Evolutionary conservation across 2,888 invertebrate species (phyloP).

Genomic region (Ypsolopha sequella): DNA sequence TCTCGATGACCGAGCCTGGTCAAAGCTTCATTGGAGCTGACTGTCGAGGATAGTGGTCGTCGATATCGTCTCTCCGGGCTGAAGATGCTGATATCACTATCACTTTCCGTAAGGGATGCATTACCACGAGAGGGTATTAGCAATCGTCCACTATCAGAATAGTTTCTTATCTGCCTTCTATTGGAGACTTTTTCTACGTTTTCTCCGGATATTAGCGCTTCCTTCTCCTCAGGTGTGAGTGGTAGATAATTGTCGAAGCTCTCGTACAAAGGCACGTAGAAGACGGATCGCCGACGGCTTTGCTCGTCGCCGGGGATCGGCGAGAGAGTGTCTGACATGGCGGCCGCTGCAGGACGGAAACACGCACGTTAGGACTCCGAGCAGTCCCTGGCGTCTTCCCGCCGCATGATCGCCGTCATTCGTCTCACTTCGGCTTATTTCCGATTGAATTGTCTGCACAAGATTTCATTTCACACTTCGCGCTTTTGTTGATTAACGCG

Average conservation of each 20-base stretch:
- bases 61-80: conserved; percentile 49
- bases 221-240: conserved; percentile 57
- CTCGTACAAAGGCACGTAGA: conserved; percentile 79
- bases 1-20: conserved; percentile 50
- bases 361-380: conserved; percentile 45
- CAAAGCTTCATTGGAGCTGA: conserved; percentile 56
- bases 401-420: conserved; percentile 46
- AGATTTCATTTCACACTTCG: conserved; percentile 39
- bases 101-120: conserved; percentile 57
- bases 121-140: conserved; percentile 40
- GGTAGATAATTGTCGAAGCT: conserved; percentile 72
- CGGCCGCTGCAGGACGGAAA: conserved; percentile 28
- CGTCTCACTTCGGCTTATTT: conserved; percentile 39
- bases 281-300: conserved; percentile 76
- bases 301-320: conserved; percentile 59
- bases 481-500: conserved; percentile 27
- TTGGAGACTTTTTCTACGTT: conserved; percentile 26
- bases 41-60: conserved; percentile 52
- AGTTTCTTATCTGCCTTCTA: conserved; percentile 42
- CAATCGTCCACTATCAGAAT: conserved; percentile 33
- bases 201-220: conserved; percentile 51
- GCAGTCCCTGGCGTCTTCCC: conserved; percentile 32
- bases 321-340: conserved; percentile 50
- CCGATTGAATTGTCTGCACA: conserved; percentile 27
- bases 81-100: conserved; percentile 52